Percentiles rank a stretch among this genome's conserved stretches.
Conservation (phyloP, 1,140 invertebrate genomes). For the Diachasmimorpha longicaudata region DNA sequence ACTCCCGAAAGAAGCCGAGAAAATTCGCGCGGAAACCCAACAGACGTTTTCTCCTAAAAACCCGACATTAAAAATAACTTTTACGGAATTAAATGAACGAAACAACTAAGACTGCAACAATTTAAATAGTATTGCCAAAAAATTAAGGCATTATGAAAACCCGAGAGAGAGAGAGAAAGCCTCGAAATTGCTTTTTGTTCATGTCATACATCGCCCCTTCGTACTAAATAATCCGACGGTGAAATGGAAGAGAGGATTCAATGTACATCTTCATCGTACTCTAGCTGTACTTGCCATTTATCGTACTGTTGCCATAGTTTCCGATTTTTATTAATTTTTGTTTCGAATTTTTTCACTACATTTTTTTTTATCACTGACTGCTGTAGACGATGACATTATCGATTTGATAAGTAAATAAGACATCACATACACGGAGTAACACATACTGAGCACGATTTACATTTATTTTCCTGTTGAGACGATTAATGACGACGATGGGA, state of each 20-base stretch:
- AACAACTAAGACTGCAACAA: conserved; percentile 25
- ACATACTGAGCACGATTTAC: conserved; percentile 31
- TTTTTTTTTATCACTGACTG: not conserved
- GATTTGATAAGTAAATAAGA: conserved; percentile 27
- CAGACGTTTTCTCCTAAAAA: not conserved
- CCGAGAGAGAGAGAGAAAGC: not conserved
- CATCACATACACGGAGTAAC: conserved; percentile 29
- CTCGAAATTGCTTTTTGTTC: conserved; percentile 8
- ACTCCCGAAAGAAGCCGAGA: no score
- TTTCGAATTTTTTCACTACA: conserved; percentile 25
- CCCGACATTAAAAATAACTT: not conserved
- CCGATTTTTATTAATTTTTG: conserved; percentile 27
- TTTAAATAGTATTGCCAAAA: conserved; percentile 22
- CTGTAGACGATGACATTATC: not conserved
- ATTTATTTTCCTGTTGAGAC: not conserved
- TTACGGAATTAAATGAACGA: not conserved
- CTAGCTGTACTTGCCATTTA: conserved; percentile 46
- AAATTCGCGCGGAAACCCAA: not conserved
- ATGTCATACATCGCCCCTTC: not conserved
- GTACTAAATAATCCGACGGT: not conserved
- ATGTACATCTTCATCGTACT: not conserved
- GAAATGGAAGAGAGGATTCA: no score
- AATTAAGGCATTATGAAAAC: conserved; percentile 12
- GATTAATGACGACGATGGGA: not conserved
- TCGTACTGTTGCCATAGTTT: conserved; percentile 54